Conservation (phyloP, 2,797 vertebrate genomes). For the Galaxias olidus region DNA sequence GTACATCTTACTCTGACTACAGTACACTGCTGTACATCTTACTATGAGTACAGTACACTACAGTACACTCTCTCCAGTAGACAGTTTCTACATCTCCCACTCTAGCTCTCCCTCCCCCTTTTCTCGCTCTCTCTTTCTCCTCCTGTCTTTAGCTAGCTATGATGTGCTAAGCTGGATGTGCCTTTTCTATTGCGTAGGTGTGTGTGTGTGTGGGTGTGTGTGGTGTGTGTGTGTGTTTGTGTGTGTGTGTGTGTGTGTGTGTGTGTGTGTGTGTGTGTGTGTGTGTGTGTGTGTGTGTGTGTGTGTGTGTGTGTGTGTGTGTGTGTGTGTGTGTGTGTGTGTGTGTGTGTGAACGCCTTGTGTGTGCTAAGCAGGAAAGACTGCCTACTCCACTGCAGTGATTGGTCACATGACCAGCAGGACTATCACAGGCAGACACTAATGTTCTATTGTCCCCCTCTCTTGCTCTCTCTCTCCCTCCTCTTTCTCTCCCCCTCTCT, state of each 20-base stretch:
- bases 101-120: slow-evolving; percentile 3
- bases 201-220: slow-evolving; percentile 7
- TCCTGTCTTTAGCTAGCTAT: not conserved
- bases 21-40: too few species aligned
- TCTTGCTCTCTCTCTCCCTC: not conserved
- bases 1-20: too few species aligned
- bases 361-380: not conserved
- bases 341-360: too few species aligned
- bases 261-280: slow-evolving; percentile 14
- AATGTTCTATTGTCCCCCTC: slow-evolving; percentile 24
- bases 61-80: not conserved
- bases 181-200: slow-evolving; percentile 14
- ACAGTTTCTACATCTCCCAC: not conserved
- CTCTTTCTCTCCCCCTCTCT: slow-evolving; percentile 11
- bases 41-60: not conserved
- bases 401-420: slow-evolving; percentile 43
- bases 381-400: slow-evolving; percentile 33
- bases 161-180: not conserved
- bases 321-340: slow-evolving; percentile 9
- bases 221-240: slow-evolving; percentile 4
- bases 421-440: slow-evolving; percentile 29
- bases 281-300: slow-evolving; percentile 5
- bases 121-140: not conserved
- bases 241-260: slow-evolving; percentile 19
- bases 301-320: slow-evolving; percentile 20